Evolutionary conservation across 2,797 vertebrate genomes (phyloP).

Genomic region (Lophotriccus pileatus): DNA sequence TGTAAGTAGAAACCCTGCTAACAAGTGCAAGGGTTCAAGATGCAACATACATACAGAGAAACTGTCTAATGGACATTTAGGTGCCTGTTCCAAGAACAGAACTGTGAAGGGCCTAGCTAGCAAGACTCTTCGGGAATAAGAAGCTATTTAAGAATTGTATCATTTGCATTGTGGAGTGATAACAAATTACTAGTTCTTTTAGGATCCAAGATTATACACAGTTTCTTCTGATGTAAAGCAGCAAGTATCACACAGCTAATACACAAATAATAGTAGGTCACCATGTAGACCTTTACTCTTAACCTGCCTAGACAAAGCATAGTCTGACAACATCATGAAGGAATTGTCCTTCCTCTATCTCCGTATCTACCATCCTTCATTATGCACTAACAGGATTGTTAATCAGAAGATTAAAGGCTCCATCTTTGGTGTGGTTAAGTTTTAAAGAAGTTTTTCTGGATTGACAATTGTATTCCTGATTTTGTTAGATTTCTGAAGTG

Average conservation of each 20-base stretch:
- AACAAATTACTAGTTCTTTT: neutral
- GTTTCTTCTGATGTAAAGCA: neutral
- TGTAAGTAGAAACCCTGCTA: neutral
- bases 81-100: neutral
- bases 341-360: neutral
- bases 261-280: neutral
- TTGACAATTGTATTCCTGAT: neutral
- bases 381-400: neutral
- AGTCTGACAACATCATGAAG: neutral
- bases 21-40: neutral
- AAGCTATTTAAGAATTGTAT: neutral
- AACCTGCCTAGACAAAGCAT: neutral
- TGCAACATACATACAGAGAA: neutral
- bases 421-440: neutral
- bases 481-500: neutral
- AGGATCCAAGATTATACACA: neutral
- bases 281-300: neutral
- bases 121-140: neutral
- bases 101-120: neutral
- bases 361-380: neutral
- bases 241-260: neutral
- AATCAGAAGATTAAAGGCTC: neutral
- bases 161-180: neutral
- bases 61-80: neutral
- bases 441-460: neutral